These are phyloP conservation scores for Eidolon dupreanum DNA, from an alignment of 2,797 vertebrate genomes.

Conservation along the genomic window DNA sequence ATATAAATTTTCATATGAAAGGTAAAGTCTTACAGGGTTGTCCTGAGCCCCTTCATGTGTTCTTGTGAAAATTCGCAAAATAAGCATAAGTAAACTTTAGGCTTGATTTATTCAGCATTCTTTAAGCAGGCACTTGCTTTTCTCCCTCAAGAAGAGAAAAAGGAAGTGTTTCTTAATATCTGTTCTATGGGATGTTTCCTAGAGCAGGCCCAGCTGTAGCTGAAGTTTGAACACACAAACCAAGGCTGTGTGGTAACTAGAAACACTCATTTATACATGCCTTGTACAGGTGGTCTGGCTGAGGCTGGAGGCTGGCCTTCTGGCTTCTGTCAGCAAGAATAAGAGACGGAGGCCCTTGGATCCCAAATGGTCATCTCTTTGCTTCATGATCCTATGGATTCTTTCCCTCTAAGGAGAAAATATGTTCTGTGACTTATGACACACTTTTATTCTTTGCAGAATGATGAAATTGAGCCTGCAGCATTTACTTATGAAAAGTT, in stretches of 20 bases:
- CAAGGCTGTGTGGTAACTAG: rapidly evolving
- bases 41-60: not conserved
- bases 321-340: not conserved
- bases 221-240: not conserved
- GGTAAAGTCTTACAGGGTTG: not conserved
- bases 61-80: not conserved
- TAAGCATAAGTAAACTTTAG: not conserved
- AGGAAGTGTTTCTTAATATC: not conserved
- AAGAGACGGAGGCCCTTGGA: not conserved
- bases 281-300: rapidly evolving
- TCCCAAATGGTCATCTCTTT: not conserved
- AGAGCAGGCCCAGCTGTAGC: not conserved
- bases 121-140: not conserved
- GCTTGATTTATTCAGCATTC: not conserved
- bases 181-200: not conserved
- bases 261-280: rapidly evolving
- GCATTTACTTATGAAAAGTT: slow-evolving; percentile 98
- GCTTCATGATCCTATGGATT: not conserved
- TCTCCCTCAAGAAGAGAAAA: not conserved
- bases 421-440: not conserved
- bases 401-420: not conserved
- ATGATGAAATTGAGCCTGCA: slow-evolving; percentile 96
- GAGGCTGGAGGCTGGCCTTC: not conserved
- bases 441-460: slow-evolving; percentile 87
- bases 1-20: not conserved